Evolutionary conservation across 2,113 vertebrate genomes (phyloP), one percentile per base, ranked within the genome.

Genomic region (Hyaena hyaena): DNA sequence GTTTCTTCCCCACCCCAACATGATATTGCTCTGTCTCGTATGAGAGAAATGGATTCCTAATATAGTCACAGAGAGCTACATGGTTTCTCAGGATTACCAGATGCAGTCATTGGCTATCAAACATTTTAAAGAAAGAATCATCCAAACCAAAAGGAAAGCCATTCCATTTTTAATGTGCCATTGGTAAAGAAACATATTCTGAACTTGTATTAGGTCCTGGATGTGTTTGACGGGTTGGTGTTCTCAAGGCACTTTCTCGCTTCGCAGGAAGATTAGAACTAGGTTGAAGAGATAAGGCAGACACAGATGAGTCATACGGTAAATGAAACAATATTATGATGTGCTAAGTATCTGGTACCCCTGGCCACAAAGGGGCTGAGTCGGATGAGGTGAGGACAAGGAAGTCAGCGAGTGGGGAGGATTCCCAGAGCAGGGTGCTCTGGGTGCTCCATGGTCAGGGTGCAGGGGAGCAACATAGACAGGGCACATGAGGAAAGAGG

Each of bases 101-200:
- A 79, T 19, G 68, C 2, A 45, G 80, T 58, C 92, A 43, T 48
- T 81, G 55, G 24, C 66, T 17, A 58, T 11, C 50, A 58, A 45
- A 58, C 69, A 65, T 87, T 90, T 90, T 90, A 91, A 85, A 93
- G 53, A 9, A 83, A 26, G 58, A 76, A 50, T 65, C 74, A 65
- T 89, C 50, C 15, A 92, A 69, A 63, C 58, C 48, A n/a, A 84
- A 83, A 95, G 26, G 31, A 77, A 87, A 95, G n/a, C 66, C 81
- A 35, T 90, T 93, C 74, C 81, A 84, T 85, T 74, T 96, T 87
- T 33, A 16, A 53, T 91, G 35, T 81, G n/a, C 21, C 10, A 16
- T 55, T 69, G 88, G 55, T 80, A 77, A 77, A 82, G 7, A n/a
- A 63, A 35, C n/a, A 53, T 15, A 76, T 26, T 66, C 48, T 55